Evolutionary conservation across 2,888 invertebrate species (phyloP), one percentile per base, ranked within the genome.

Genomic region (Laspeyria flexula): DNA sequence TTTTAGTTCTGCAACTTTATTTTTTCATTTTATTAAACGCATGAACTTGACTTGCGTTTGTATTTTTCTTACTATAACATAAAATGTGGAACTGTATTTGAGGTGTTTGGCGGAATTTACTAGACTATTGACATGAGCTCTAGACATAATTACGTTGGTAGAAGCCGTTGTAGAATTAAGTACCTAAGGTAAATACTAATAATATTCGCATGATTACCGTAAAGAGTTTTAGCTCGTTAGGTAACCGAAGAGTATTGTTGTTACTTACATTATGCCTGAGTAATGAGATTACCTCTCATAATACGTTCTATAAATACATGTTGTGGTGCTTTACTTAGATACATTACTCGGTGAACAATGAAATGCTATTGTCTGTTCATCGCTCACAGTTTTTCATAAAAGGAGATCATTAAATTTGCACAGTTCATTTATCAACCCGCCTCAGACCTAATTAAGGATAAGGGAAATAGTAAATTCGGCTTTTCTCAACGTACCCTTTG

Each of bases 381-480:
- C 54, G 50, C 34, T 44, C 49, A 47, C 38, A 43, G 53, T 64
- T 67, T 67, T 64, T 59, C 56, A 45, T 63, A 60, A 67, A 71
- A 43, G 34, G 33, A 49, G 61, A 58, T 75, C 73, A 68, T 74
- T 71, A 73, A 75, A 74, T 75, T 75, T 65, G 58, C 65, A 63
- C 71, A 70, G 65, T 60, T 68, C 73, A 74, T 75, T 75, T 73
- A 65, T 73, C 71, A 67, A 43, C 53, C 45, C 38, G 29, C 39
- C 51, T 56, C 55, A 50, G 35, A 49, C 58, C 62, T 65, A 71
- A 67, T 71, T 57, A 73, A 39, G 49, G 48, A 11, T 46, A 45
- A 55, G 53, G 44, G 37, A 56, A 57, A 56, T 56, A 63, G 55
- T 68, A 18, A 60, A 58, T 41, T 58, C 61, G 34, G 11, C 40